Evolutionary conservation across 2,113 vertebrate genomes (phyloP).

Genomic region (Rana temporaria): DNA sequence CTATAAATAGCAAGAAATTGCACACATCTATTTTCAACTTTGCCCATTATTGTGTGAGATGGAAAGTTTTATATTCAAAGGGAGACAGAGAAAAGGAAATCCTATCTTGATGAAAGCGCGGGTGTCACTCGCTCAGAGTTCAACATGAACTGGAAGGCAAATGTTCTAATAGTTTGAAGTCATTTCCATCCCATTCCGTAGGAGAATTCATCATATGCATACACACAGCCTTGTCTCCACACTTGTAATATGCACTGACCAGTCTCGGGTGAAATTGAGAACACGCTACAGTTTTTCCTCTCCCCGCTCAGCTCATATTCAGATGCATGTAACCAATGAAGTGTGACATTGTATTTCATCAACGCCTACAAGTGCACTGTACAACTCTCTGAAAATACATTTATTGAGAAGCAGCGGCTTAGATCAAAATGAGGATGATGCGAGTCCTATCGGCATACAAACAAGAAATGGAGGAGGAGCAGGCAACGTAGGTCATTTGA

Average conservation of each 20-base stretch:
- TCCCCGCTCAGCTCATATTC: slow-evolving; percentile 10
- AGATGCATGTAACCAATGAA: slow-evolving; percentile 18
- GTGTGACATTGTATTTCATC: background rate
- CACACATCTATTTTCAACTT: background rate
- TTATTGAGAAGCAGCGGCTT: slow-evolving; percentile 39
- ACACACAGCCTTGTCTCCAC: slow-evolving; percentile 45
- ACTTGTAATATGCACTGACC: slow-evolving; percentile 34
- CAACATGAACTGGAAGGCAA: slow-evolving; percentile 29
- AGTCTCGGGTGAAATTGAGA: slow-evolving; percentile 41
- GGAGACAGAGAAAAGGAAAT: background rate
- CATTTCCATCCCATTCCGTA: slow-evolving; percentile 49
- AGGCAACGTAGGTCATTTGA: background rate
- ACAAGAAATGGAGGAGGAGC: background rate
- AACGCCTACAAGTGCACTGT: slow-evolving; percentile 40
- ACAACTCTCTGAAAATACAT: slow-evolving; percentile 43
- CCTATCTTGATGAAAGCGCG: background rate
- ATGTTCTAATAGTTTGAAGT: slow-evolving; percentile 35
- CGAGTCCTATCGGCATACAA: too few relatives aligned
- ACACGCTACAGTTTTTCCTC: background rate
- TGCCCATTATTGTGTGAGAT: background rate
- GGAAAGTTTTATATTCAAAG: background rate
- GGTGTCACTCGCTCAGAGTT: background rate
- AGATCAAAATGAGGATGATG: slow-evolving; percentile 7
- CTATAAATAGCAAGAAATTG: too few relatives aligned
- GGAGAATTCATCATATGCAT: slow-evolving; percentile 52